Evolutionary conservation across 2,797 vertebrate species (phyloP), one percentile per base, ranked within the genome.

Genomic region (Simalia tracyae): DNA sequence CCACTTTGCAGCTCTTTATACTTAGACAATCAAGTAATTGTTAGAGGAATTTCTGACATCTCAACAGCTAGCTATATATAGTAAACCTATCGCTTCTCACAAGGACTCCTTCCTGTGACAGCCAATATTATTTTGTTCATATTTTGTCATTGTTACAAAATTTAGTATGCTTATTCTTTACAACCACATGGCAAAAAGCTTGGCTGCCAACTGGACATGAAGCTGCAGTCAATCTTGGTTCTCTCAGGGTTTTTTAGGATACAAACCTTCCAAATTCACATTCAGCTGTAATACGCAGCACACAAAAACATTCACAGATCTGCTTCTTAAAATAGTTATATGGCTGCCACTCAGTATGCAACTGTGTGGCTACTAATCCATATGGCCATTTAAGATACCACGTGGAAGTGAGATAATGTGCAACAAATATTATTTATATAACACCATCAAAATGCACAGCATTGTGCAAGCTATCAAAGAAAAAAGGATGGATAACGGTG

Each of bases 21-120:
- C 88, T 87, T 89, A 90, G 88, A 94, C 90, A 95, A 92, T 66
- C 63, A 84, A 36, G 28, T 94, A 87, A 93, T 89, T 94, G 93
- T 85, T 66, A 88, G 8, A 5, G 26, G 85, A 88, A 93, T 95
- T 90, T 86, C 92, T 57, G 87, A 64, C 86, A 84, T 42, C 84
- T 57, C 56, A 87, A 64, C 63, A 93, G 89, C 17, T 76, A 22
- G 0, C 42, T 36, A 24, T 17, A 84, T 1, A 90, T 26, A 92
- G 31, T 36, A 42, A 2, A 0, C 81, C 60, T 72, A 61, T 92
- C 26, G 50, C 93, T 94, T 95, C 94, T 68, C 92, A 90, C 50
- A 68, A 61, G 86, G 0, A 0, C 66, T 92, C 88, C 92, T 92
- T 93, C 76, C 66, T 90, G 54, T 50, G 93, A 95, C 92, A 94